These are phyloP conservation scores for Axis porcinus DNA, from an alignment of 2,113 vertebrate species.

Conservation along the genomic window DNA sequence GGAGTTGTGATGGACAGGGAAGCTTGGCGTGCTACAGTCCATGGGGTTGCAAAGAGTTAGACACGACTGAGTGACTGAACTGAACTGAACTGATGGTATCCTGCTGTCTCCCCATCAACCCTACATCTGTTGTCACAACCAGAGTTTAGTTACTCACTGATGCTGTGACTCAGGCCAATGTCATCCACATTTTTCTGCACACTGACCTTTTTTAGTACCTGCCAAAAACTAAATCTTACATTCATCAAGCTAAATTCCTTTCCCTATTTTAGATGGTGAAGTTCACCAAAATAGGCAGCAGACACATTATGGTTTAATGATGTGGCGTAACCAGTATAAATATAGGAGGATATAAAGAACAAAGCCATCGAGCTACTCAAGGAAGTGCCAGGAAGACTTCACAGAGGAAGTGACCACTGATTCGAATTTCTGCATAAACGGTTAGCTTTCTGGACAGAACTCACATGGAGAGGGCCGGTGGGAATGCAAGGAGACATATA, in stretches of 20 bases:
- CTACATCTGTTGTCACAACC: neutral
- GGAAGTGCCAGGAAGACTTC: neutral
- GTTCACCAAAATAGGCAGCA: neutral
- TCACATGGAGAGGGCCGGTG: neutral
- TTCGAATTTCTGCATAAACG: neutral
- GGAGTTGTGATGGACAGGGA: too few species aligned
- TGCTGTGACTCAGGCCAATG: neutral
- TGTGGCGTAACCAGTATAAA: neutral
- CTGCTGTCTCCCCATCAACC: neutral
- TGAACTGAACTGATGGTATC: neutral
- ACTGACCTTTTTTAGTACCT: neutral
- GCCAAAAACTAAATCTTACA: neutral
- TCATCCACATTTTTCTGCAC: neutral
- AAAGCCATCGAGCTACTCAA: neutral
- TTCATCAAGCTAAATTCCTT: neutral
- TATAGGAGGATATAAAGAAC: neutral
- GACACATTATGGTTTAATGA: neutral
- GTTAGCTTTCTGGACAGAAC: neutral
- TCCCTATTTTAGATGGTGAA: neutral
- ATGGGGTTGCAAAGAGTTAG: too few species aligned
- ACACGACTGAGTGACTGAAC: too few species aligned
- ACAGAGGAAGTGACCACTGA: neutral
- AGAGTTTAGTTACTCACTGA: neutral
- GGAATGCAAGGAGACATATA: neutral
- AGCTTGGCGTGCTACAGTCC: too few species aligned